Conservation (phyloP, 2,113 vertebrate species). For the Stegastes partitus region DNA sequence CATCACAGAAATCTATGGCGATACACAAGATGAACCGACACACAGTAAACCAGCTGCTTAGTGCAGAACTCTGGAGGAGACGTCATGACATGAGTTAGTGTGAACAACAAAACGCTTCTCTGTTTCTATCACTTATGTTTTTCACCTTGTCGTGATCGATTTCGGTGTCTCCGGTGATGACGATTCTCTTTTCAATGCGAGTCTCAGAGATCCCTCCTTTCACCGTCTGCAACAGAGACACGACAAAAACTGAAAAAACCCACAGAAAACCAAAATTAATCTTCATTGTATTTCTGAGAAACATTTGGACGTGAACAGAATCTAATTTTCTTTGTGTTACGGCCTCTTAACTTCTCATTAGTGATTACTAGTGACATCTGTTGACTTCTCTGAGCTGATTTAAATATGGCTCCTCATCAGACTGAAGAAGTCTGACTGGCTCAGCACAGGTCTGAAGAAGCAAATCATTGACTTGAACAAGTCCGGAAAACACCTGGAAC, state of each 20-base stretch:
- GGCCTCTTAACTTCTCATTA: too few species aligned
- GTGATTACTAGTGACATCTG: too few species aligned
- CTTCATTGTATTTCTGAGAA: not conserved
- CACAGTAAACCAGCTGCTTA: not conserved
- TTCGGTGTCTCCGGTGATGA: constrained; percentile 96
- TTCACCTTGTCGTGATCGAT: constrained; percentile 98
- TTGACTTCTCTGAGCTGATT: too few species aligned
- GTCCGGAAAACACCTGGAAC: too few species aligned
- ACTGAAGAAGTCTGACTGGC: too few species aligned
- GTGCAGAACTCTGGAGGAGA: constrained; percentile 11
- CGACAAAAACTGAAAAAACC: not conserved
- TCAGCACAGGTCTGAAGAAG: too few species aligned
- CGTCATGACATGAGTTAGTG: not conserved
- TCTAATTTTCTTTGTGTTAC: too few species aligned
- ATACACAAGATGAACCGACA: not conserved
- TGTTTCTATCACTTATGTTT: not conserved
- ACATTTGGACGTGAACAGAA: too few species aligned
- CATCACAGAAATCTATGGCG: not conserved
- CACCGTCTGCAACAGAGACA: constrained; percentile 88
- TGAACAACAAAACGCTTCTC: not conserved
- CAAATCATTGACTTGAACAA: too few species aligned
- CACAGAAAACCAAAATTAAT: too few species aligned
- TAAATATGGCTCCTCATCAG: too few species aligned
- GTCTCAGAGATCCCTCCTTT: constrained; percentile 99
- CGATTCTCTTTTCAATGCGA: constrained; percentile 97